Evolutionary conservation across 1,140 invertebrate species (phyloP).

Genomic region (Drosophila seguyi): DNA sequence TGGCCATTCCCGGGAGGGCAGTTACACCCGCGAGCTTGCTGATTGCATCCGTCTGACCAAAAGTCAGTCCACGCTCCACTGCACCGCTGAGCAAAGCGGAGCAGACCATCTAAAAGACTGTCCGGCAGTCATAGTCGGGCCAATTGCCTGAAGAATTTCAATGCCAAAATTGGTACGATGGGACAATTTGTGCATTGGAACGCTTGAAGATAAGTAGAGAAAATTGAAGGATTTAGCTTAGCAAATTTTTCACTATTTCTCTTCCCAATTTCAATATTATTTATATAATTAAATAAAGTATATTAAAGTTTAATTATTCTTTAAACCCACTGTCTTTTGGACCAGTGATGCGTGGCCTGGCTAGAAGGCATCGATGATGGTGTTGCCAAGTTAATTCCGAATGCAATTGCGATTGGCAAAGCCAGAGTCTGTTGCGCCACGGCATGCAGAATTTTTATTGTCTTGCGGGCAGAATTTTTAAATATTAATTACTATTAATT

Average conservation of each 20-base stretch:
- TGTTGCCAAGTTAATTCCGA: conserved; percentile 57
- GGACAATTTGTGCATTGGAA: not conserved
- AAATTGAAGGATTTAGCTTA: no score
- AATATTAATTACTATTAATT: conserved; percentile 74
- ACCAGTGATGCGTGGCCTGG: conserved; percentile 39
- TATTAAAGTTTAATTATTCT: not conserved
- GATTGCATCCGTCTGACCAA: conserved; percentile 62
- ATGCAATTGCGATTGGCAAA: conserved; percentile 54
- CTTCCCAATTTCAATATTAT: no score
- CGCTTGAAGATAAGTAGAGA: no score
- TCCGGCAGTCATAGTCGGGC: conserved; percentile 15
- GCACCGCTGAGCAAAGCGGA: conserved; percentile 57
- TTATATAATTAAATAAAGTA: not conserved
- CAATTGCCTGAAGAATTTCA: conserved; percentile 54
- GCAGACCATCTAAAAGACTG: conserved; percentile 39
- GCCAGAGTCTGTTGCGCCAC: conserved; percentile 24
- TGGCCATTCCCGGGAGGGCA: conserved; percentile 32
- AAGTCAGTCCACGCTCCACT: conserved; percentile 64
- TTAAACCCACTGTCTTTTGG: conserved; percentile 13
- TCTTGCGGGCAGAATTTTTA: conserved; percentile 46
- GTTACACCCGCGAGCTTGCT: conserved; percentile 35
- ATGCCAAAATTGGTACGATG: conserved; percentile 50
- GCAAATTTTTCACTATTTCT: not conserved
- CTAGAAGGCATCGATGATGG: conserved; percentile 37
- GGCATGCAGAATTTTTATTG: conserved; percentile 57